phyloP scores from a whole-genome alignment of 2,888 invertebrate genomes.

The Hedychridium roseum region DNA sequence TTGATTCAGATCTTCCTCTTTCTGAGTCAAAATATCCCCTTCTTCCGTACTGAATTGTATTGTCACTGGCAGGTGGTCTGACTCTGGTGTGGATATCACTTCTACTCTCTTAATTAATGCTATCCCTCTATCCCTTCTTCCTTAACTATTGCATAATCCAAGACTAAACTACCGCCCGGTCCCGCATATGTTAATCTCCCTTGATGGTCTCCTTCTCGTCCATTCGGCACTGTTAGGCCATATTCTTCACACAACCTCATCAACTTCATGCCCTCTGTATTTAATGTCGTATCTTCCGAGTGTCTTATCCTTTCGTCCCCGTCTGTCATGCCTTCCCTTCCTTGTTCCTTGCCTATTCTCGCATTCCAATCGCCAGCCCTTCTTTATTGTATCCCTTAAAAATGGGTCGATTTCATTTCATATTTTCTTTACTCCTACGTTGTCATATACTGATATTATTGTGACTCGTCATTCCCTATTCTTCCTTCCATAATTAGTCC shows the following conservation, averaged over 20 bases:
- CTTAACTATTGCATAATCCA: background rate
- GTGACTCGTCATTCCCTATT: too few species aligned
- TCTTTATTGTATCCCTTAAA: too few species aligned
- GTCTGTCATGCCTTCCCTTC: background rate
- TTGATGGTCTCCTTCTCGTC: background rate
- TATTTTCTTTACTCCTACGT: too few species aligned
- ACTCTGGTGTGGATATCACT: background rate
- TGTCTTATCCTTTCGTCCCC: background rate
- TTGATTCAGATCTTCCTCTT: background rate
- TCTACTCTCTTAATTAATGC: too few species aligned
- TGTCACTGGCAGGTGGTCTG: background rate
- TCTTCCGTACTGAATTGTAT: background rate
- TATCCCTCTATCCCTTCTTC: background rate
- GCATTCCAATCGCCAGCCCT: constrained; percentile 6
- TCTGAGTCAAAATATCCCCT: background rate
- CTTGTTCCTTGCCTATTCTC: background rate
- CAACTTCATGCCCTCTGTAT: background rate
- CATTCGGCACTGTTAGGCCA: background rate
- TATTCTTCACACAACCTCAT: background rate
- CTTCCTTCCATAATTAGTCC: too few species aligned
- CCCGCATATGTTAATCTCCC: background rate
- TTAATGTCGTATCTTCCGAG: background rate
- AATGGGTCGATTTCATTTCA: too few species aligned
- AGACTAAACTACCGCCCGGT: constrained; percentile 2
- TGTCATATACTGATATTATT: too few species aligned